Percentiles rank a stretch among this genome's conserved stretches.
phyloP scores from a whole-genome alignment of 2,888 invertebrate species.

The Zygaena filipendulae region DNA sequence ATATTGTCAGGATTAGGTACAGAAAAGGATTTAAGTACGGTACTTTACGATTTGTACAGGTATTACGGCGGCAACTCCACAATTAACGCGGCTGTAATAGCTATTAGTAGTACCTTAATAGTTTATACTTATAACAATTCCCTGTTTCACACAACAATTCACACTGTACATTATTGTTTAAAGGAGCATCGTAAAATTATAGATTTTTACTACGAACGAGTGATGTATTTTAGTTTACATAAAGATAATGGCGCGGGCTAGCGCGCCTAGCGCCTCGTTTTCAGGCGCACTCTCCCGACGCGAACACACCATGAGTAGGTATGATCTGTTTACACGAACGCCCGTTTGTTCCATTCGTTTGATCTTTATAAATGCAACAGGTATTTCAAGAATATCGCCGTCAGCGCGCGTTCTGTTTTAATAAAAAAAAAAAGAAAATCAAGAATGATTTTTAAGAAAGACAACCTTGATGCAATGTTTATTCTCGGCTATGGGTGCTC shows the following conservation, averaged over 20 bases:
- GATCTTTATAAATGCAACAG: slow-evolving; percentile 68
- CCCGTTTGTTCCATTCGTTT: slow-evolving; percentile 59
- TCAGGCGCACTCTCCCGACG: slow-evolving; percentile 21
- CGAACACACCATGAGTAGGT: slow-evolving; percentile 22
- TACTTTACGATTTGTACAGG: too few relatives aligned
- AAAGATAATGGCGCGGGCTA: slow-evolving; percentile 24
- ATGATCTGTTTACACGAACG: slow-evolving; percentile 61
- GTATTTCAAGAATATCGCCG: slow-evolving; percentile 62
- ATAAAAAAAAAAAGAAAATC: slow-evolving; percentile 55
- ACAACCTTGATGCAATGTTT: slow-evolving; percentile 61
- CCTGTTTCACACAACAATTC: too few relatives aligned
- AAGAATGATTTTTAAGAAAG: slow-evolving; percentile 58
- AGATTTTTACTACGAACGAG: too few relatives aligned
- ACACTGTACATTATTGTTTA: too few relatives aligned
- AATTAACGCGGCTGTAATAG: too few relatives aligned
- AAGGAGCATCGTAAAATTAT: too few relatives aligned
- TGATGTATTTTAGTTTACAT: slow-evolving; percentile 31
- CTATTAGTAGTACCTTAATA: too few relatives aligned
- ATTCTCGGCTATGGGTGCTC: slow-evolving; percentile 41
- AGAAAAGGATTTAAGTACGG: too few relatives aligned
- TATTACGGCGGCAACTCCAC: too few relatives aligned
- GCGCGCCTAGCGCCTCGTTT: slow-evolving; percentile 12
- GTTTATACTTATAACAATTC: too few relatives aligned
- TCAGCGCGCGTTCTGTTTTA: slow-evolving; percentile 35
- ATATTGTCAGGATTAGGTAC: too few relatives aligned